phyloP scores from a whole-genome alignment of 2,113 vertebrate species.

The Lycocorax pyrrhopterus region DNA sequence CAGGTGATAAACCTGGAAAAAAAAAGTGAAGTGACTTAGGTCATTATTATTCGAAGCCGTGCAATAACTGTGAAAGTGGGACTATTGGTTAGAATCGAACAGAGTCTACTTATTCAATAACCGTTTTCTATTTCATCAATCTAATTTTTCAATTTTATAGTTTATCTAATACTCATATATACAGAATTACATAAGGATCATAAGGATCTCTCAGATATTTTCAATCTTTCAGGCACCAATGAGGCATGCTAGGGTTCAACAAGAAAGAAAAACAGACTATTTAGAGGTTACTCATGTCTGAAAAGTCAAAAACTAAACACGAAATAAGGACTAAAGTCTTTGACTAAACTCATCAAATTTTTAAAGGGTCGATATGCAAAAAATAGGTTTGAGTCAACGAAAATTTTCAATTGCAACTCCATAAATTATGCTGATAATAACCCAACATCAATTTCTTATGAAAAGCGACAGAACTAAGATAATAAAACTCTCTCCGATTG shows the following conservation, averaged over 20 bases:
- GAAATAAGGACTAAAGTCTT: neutral
- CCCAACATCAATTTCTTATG: fast-evolving
- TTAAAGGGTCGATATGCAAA: neutral
- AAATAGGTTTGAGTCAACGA: neutral
- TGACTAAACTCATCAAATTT: neutral
- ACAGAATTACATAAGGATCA: neutral
- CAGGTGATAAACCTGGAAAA: neutral
- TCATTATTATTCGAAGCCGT: neutral
- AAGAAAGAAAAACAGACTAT: neutral
- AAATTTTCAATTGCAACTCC: neutral
- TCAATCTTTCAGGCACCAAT: neutral
- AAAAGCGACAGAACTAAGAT: neutral
- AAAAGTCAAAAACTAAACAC: neutral
- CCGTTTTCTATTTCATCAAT: neutral
- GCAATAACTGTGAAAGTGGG: neutral
- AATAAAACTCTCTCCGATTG: neutral
- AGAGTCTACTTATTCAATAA: neutral
- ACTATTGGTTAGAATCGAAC: neutral
- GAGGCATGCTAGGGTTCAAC: fast-evolving
- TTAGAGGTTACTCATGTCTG: fast-evolving
- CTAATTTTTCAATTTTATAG: neutral
- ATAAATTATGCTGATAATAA: neutral
- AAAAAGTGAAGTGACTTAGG: neutral
- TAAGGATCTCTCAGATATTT: neutral
- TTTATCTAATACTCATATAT: neutral